Evolutionary conservation across 2,113 vertebrate species (phyloP).

Genomic region (Thomomys bottae): DNA sequence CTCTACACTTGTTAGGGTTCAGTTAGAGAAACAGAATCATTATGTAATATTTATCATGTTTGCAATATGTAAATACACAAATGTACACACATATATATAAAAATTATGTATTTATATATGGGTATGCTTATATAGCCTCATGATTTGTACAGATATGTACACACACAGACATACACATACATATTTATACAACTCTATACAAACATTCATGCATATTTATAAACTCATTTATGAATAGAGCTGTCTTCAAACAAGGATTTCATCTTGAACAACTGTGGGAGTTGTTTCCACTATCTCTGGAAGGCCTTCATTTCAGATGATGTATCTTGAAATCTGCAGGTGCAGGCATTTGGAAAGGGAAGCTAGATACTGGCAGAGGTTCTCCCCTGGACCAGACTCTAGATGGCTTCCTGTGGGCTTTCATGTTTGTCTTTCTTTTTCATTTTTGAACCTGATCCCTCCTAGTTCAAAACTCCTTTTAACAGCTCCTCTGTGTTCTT

Average conservation of each 20-base stretch:
- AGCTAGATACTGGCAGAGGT: background rate
- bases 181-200: no score
- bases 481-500: background rate
- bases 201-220: no score
- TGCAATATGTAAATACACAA: background rate
- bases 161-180: no score
- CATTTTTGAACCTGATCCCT: background rate
- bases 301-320: background rate
- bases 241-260: background rate
- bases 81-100: background rate
- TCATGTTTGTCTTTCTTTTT: background rate
- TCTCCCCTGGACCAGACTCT: background rate
- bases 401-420: background rate
- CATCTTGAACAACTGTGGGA: background rate
- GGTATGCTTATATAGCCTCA: background rate
- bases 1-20: background rate
- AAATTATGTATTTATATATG: background rate
- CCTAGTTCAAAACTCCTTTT: background rate
- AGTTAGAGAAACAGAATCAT: constrained; percentile 8
- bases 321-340: background rate
- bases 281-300: background rate
- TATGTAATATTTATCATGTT: background rate
- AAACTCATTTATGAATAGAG: no score
- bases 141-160: background rate
- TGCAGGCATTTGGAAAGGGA: background rate